phyloP scores from a whole-genome alignment of 2,113 vertebrate species.

The Varanus komodoensis region DNA sequence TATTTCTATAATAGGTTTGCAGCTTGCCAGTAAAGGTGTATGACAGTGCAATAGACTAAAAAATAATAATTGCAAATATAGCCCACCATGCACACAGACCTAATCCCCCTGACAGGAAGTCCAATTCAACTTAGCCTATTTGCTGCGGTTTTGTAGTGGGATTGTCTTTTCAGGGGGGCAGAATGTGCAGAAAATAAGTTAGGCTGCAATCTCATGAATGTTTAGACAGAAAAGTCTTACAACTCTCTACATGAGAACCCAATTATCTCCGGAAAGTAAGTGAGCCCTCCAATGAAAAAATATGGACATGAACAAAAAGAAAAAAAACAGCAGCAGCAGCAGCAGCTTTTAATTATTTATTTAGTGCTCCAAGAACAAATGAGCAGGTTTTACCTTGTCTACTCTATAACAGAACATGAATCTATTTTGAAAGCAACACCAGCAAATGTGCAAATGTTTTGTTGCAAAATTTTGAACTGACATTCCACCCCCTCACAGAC shows the following conservation, averaged over 20 bases:
- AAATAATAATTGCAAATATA: constrained; percentile 70
- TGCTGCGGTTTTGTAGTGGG: constrained; percentile 28
- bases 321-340: constrained; percentile 35
- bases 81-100: constrained; percentile 45
- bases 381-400: constrained; percentile 51
- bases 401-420: constrained; percentile 31
- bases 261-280: constrained; percentile 8
- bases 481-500: constrained; percentile 38
- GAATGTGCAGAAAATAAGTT: constrained; percentile 60
- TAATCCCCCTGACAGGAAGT: constrained; percentile 63
- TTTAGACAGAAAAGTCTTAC: not conserved
- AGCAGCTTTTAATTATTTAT: constrained; percentile 74
- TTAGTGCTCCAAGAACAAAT: constrained; percentile 17
- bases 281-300: not conserved
- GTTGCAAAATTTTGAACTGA: constrained; percentile 57
- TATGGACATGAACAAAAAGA: constrained; percentile 40
- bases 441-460: constrained; percentile 55
- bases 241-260: not conserved
- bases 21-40: constrained; percentile 67
- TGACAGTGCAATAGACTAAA: constrained; percentile 62
- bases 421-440: constrained; percentile 55
- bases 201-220: constrained; percentile 39
- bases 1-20: constrained; percentile 72
- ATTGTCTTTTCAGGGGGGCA: constrained; percentile 63
- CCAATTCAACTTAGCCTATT: constrained; percentile 46